Percentiles rank a stretch among this genome's conserved stretches.
Conservation (phyloP, 2,797 vertebrate genomes). For the Molossus molossus region DNA sequence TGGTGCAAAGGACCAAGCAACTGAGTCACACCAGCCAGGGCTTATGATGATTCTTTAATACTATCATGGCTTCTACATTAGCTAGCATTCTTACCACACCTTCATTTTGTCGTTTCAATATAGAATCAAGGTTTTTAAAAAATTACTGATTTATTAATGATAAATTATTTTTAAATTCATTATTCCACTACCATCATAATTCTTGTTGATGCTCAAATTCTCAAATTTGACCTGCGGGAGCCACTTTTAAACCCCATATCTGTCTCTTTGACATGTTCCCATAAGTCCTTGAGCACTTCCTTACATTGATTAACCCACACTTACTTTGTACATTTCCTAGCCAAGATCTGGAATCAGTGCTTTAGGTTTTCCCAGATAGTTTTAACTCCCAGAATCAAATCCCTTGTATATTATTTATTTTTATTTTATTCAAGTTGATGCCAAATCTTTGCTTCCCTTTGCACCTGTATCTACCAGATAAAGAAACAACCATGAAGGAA, state of each 20-base stretch:
- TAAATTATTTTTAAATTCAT: not conserved
- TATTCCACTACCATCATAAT: not conserved
- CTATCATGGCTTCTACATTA: not conserved
- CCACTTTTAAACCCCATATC: not conserved
- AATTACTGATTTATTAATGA: not conserved
- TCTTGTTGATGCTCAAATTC: slow-evolving; percentile 3
- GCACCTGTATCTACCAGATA: not conserved
- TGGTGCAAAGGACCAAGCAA: not conserved
- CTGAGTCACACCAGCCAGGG: not conserved
- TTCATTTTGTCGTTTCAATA: not conserved
- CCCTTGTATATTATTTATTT: not conserved
- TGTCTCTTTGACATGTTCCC: not conserved
- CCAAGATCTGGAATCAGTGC: not conserved
- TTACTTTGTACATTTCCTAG: not conserved
- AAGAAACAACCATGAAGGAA: not conserved
- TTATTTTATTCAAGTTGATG: not conserved
- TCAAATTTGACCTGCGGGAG: not conserved
- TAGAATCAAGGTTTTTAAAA: not conserved
- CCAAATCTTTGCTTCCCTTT: slow-evolving; percentile 38
- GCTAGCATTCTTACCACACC: not conserved
- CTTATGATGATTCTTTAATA: not conserved
- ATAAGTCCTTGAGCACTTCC: not conserved
- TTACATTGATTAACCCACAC: not conserved
- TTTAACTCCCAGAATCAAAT: slow-evolving; percentile 10
- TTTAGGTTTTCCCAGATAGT: not conserved